Conservation (phyloP, 2,888 invertebrate species). For the Pyrocoelia pectoralis region DNA sequence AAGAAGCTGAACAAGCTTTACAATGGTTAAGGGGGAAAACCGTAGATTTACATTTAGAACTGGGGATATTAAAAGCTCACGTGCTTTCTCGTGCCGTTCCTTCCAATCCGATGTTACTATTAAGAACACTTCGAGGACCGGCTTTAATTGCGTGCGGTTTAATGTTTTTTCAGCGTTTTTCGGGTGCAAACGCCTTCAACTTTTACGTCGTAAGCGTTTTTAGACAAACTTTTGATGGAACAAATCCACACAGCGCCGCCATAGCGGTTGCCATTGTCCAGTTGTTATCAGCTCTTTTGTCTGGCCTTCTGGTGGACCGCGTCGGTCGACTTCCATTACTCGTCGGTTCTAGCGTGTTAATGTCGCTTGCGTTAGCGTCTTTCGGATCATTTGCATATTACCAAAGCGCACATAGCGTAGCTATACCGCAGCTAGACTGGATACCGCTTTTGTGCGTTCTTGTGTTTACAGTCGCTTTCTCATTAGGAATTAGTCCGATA, state of each 20-base stretch:
- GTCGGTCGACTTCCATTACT: slow-evolving; percentile 85
- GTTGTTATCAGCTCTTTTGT: slow-evolving; percentile 81
- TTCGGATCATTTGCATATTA: slow-evolving; percentile 88
- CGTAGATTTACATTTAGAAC: slow-evolving; percentile 78
- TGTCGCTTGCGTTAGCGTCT: slow-evolving; percentile 86
- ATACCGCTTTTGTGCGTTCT: slow-evolving; percentile 84
- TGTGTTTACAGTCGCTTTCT: slow-evolving; percentile 85
- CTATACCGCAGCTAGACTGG: slow-evolving; percentile 73
- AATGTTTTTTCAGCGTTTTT: slow-evolving; percentile 89
- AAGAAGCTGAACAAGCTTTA: slow-evolving; percentile 77
- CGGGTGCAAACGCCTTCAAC: slow-evolving; percentile 84
- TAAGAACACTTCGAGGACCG: slow-evolving; percentile 69
- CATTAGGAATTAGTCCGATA: slow-evolving; percentile 88
- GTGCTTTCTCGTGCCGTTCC: slow-evolving; percentile 60
- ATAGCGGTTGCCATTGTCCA: slow-evolving; percentile 87
- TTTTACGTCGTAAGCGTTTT: slow-evolving; percentile 90
- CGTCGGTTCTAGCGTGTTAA: slow-evolving; percentile 83
- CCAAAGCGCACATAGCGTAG: slow-evolving; percentile 68
- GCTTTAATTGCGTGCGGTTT: slow-evolving; percentile 83
- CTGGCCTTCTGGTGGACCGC: slow-evolving; percentile 84
- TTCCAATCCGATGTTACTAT: slow-evolving; percentile 44
- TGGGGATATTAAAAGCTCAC: slow-evolving; percentile 75
- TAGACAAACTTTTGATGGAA: slow-evolving; percentile 80
- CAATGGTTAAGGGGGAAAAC: slow-evolving; percentile 81
- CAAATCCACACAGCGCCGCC: slow-evolving; percentile 85